These are phyloP conservation scores for Schizotus pectinicornis DNA, from an alignment of 2,888 invertebrate species.

Conservation along the genomic window DNA sequence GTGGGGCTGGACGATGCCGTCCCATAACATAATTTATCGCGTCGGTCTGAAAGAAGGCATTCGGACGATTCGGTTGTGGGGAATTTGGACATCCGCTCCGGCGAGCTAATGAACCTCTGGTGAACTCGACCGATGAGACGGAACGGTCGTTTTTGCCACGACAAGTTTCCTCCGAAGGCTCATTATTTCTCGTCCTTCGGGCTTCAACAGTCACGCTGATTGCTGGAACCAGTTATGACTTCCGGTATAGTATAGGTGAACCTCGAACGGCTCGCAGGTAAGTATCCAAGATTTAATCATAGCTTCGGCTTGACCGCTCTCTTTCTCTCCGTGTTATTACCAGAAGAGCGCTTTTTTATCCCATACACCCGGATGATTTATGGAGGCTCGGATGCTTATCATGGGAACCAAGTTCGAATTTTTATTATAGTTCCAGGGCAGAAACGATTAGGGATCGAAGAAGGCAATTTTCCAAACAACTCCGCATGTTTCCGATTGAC, in stretches of 20 bases:
- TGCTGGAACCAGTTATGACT: slow-evolving; percentile 56
- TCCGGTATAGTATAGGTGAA: slow-evolving; percentile 45
- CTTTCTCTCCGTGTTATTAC: slow-evolving; percentile 12
- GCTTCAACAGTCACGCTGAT: slow-evolving; percentile 57
- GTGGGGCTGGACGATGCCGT: no score
- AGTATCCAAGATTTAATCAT: slow-evolving; percentile 28
- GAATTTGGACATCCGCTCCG: slow-evolving; percentile 21
- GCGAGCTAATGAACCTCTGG: slow-evolving; percentile 36
- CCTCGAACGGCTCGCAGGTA: slow-evolving; percentile 27
- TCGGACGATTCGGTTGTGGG: background rate
- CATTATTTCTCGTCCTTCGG: slow-evolving; percentile 57
- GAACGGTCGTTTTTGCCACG: slow-evolving; percentile 40
- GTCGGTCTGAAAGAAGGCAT: no score
- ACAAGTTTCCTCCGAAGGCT: slow-evolving; percentile 55
- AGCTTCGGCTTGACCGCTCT: slow-evolving; percentile 20
- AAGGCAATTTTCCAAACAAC: background rate
- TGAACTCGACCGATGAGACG: slow-evolving; percentile 39
- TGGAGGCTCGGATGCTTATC: slow-evolving; percentile 1
- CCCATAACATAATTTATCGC: slow-evolving; percentile 1
- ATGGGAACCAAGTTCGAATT: slow-evolving; percentile 19
- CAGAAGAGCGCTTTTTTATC: slow-evolving; percentile 7
- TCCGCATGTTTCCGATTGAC: slow-evolving; percentile 16
- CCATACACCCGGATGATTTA: slow-evolving; percentile 23
- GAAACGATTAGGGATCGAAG: background rate
- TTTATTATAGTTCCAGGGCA: slow-evolving; percentile 8